phyloP scores from a whole-genome alignment of 2,888 invertebrate species.

The Orchestes rusci region DNA sequence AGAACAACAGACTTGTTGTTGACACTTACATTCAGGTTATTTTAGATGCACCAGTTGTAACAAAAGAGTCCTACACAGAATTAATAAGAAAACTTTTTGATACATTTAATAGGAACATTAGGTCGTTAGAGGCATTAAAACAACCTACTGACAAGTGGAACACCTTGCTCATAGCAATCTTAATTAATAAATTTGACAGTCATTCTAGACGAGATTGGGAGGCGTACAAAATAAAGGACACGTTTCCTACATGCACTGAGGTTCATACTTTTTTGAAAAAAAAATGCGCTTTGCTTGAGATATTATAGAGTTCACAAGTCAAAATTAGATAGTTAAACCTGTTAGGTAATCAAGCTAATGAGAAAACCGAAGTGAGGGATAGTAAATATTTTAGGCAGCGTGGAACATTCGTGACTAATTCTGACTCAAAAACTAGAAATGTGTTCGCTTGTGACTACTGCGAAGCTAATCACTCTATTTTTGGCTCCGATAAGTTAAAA shows the following conservation, averaged over 20 bases:
- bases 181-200: background rate
- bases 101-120: no score
- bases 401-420: background rate
- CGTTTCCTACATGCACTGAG: background rate
- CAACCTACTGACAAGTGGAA: no score
- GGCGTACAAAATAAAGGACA: background rate
- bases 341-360: no score
- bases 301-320: background rate
- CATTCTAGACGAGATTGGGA: background rate
- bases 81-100: no score
- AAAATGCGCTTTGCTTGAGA: background rate
- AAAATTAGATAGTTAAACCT: background rate
- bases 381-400: background rate
- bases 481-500: no score
- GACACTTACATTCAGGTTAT: no score
- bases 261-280: background rate
- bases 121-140: no score
- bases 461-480: background rate
- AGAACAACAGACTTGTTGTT: no score
- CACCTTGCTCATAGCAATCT: no score
- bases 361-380: no score
- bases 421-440: background rate
- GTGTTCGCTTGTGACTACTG: background rate
- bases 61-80: no score
- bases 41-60: no score